Evolutionary conservation across 2,888 invertebrate species (phyloP).

Genomic region (Agrotis segetum): DNA sequence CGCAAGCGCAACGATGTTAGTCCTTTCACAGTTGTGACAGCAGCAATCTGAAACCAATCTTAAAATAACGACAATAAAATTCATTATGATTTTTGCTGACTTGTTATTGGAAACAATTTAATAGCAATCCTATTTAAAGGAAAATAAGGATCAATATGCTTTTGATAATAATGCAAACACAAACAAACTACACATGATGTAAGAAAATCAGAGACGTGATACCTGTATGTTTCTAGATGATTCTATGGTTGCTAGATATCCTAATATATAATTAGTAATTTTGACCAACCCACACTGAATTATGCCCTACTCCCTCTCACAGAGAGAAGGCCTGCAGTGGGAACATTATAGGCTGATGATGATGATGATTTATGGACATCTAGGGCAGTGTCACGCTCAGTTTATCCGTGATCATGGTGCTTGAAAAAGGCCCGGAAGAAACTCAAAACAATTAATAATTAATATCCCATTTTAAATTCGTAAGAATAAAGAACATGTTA

Average conservation of each 20-base stretch:
- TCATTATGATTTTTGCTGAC: not conserved
- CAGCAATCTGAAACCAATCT: not conserved
- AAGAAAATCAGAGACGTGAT: slow-evolving; percentile 33
- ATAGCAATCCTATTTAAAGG: not conserved
- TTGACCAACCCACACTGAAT: no score
- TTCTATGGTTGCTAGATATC: slow-evolving; percentile 14
- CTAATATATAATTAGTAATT: slow-evolving; percentile 9
- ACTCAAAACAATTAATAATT: no score
- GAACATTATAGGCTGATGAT: no score
- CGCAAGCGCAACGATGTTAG: slow-evolving; percentile 48
- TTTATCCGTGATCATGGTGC: no score
- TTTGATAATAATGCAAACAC: not conserved
- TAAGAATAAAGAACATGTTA: no score
- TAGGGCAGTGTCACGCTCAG: not conserved
- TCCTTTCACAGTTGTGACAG: slow-evolving; percentile 8
- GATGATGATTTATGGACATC: slow-evolving; percentile 5
- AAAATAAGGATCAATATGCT: not conserved
- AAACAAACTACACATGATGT: slow-evolving; percentile 25
- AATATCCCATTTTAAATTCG: no score
- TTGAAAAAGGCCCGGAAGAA: no score
- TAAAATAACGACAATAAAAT: not conserved
- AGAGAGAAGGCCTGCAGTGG: no score
- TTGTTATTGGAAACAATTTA: not conserved
- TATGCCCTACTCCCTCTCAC: no score
- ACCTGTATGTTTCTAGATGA: slow-evolving; percentile 29